These are phyloP conservation scores for Macrosoma leucophasiata DNA, from an alignment of 2,888 invertebrate genomes.

Conservation along the genomic window DNA sequence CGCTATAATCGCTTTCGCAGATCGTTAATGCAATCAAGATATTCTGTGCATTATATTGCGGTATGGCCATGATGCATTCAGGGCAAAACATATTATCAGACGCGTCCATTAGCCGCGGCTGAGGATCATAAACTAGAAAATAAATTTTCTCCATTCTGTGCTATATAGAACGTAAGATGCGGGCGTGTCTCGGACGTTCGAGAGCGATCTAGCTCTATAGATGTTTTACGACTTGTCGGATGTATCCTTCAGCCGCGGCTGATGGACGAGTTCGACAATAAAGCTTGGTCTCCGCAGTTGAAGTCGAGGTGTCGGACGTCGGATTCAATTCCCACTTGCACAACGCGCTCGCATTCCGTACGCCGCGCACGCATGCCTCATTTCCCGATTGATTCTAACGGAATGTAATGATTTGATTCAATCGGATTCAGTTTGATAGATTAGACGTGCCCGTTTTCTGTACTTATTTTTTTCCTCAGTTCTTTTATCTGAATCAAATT, in stretches of 20 bases:
- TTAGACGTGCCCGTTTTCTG: no score
- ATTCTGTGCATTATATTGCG: neutral
- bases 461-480: constrained; percentile 4
- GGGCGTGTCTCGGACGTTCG: no score
- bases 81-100: constrained; percentile 4
- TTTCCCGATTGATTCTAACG: constrained; percentile 24
- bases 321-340: constrained; percentile 45
- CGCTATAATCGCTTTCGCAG: neutral
- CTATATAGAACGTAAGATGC: no score
- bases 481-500: no score
- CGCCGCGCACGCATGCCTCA: constrained; percentile 27
- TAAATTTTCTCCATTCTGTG: no score
- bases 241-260: no score
- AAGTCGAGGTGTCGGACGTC: constrained; percentile 37
- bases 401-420: constrained; percentile 33
- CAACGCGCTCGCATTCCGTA: constrained; percentile 39
- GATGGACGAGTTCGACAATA: no score
- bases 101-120: constrained; percentile 2
- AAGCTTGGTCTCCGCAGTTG: constrained; percentile 51
- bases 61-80: constrained; percentile 5
- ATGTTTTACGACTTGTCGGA: constrained; percentile 25
- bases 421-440: constrained; percentile 13
- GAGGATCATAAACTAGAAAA: constrained; percentile 10
- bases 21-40: neutral
- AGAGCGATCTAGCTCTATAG: no score